A percentile compares a stretch with the other conserved stretches of the same genome.
These are phyloP conservation scores for Enteromius trimaculatus DNA, from an alignment of 2,797 vertebrate species.

Conservation along the genomic window DNA sequence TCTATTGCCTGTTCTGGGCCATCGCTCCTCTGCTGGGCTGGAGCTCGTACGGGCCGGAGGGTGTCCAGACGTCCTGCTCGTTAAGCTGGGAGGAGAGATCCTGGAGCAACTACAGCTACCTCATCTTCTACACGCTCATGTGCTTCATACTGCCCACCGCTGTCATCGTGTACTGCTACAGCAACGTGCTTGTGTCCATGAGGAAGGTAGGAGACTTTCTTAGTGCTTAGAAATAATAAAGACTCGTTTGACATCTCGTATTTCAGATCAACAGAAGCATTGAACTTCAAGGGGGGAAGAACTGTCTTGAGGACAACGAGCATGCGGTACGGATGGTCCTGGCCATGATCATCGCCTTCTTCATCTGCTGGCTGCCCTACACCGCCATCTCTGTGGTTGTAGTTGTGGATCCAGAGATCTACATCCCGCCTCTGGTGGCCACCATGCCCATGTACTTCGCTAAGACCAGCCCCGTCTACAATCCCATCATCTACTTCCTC, in stretches of 20 bases:
- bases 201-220: slow-evolving; percentile 65
- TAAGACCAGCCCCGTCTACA: slow-evolving; percentile 65
- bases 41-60: slow-evolving; percentile 75
- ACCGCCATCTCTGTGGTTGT: slow-evolving; percentile 75
- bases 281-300: slow-evolving; percentile 74
- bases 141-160: slow-evolving; percentile 70
- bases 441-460: slow-evolving; percentile 73
- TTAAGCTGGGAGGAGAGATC: slow-evolving; percentile 75
- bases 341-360: slow-evolving; percentile 75
- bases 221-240: not conserved
- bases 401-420: slow-evolving; percentile 71
- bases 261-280: slow-evolving; percentile 78
- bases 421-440: slow-evolving; percentile 76
- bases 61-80: slow-evolving; percentile 76
- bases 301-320: slow-evolving; percentile 73
- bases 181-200: slow-evolving; percentile 68
- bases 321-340: slow-evolving; percentile 75
- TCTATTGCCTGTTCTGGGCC: slow-evolving; percentile 78
- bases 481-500: slow-evolving; percentile 81
- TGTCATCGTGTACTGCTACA: slow-evolving; percentile 76
- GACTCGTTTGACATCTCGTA: slow-evolving; percentile 21
- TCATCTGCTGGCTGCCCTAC: slow-evolving; percentile 82
- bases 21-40: slow-evolving; percentile 70
- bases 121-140: slow-evolving; percentile 72
- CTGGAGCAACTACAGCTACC: slow-evolving; percentile 76